A percentile compares a stretch with the other conserved stretches of the same genome.
phyloP scores from a whole-genome alignment of 2,797 vertebrate species.

The Neosilurus mollespiculum region DNA sequence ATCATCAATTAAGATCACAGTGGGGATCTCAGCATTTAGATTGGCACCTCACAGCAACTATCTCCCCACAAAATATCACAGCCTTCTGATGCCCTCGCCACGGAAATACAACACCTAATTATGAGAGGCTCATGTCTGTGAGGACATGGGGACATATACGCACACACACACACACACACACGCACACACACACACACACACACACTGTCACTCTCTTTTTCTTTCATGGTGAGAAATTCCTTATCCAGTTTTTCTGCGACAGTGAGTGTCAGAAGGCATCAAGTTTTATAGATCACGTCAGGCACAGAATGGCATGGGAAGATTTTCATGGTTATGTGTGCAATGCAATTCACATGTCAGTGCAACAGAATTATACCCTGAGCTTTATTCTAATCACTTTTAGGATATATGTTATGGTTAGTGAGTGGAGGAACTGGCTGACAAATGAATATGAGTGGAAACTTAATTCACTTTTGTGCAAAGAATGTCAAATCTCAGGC shows the following conservation, averaged over 20 bases:
- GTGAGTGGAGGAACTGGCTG: neutral
- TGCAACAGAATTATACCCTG: conserved; percentile 17
- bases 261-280: conserved; percentile 32
- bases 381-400: conserved; percentile 19
- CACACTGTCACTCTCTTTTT: neutral
- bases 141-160: conserved; percentile 28
- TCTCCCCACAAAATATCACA: conserved; percentile 72
- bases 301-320: conserved; percentile 20
- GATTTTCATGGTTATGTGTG: conserved; percentile 34
- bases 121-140: conserved; percentile 37
- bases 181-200: neutral
- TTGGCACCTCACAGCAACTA: conserved; percentile 66
- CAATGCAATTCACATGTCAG: conserved; percentile 34
- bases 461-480: neutral
- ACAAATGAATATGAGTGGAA: neutral
- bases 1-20: conserved; percentile 85
- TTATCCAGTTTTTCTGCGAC: conserved; percentile 31
- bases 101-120: conserved; percentile 50
- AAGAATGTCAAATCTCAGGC: neutral
- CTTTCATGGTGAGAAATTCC: conserved; percentile 38
- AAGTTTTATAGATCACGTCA: conserved; percentile 17
- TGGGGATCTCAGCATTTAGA: conserved; percentile 76
- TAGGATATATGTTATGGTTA: neutral
- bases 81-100: conserved; percentile 38
- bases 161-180: neutral